Evolutionary conservation across 1,140 invertebrate genomes (phyloP), one percentile per base, ranked within the genome.

Genomic region (Pogonus chalceus): DNA sequence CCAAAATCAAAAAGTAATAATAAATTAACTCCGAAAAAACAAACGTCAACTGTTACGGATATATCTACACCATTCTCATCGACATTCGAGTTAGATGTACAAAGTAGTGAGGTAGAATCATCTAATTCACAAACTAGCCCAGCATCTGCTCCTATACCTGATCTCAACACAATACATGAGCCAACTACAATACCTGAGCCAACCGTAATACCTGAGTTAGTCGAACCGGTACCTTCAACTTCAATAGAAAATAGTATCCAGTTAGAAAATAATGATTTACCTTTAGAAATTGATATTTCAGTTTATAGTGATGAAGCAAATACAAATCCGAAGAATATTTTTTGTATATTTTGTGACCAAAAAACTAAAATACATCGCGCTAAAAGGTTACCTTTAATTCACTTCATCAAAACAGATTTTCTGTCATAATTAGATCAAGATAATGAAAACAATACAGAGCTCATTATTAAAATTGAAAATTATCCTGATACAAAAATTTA

Each of bases 131-230:
- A n/a, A n/a, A n/a, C n/a, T n/a, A 49, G 53, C 20, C 3, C 23
- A 14, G 24, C 35, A 51, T 10, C 4, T n/a, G 20, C 7, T 51
- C 12, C 14, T 9, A 16, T 10, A 2, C 23, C 16, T 39, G 23
- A 49, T 10, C 10, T 16, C 7, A 51, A 14, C 16, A 50, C 18
- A 57, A 39, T 21, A 39, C 47, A 16, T n/a, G n/a, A n/a, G n/a
- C n/a, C n/a, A n/a, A n/a, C n/a, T n/a, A n/a, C n/a, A n/a, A n/a
- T n/a, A n/a, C n/a, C n/a, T 50, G 9, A 52, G n/a, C n/a, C n/a
- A n/a, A n/a, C n/a, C n/a, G n/a, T n/a, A n/a, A n/a, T 2, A 23
- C 54, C 37, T 51, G 37, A 57, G 47, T 59, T 49, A 58, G 49
- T 57, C 39, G 39, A 53, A 53, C 21, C 21, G 23, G 26, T 53